These are phyloP conservation scores for Sander vitreus DNA, from an alignment of 2,113 vertebrate species.

Conservation along the genomic window DNA sequence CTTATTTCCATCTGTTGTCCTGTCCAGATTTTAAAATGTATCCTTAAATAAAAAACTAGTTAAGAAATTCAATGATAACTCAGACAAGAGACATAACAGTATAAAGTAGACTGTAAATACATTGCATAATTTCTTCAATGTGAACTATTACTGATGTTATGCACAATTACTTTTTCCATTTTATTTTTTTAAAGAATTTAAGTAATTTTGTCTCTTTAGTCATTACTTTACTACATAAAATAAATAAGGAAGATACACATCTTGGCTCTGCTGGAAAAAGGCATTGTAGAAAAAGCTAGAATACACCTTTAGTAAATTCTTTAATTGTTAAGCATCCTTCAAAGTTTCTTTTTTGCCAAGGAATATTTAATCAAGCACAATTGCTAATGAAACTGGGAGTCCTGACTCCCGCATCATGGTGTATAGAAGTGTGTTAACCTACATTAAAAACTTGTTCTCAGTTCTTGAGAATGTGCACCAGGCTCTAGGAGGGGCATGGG, in stretches of 20 bases:
- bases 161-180: not conserved
- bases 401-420: not conserved
- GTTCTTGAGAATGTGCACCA: conserved; percentile 81
- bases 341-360: not conserved
- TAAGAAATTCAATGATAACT: not conserved
- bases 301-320: not conserved
- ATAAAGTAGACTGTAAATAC: not conserved
- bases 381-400: conserved; percentile 13
- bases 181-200: not conserved
- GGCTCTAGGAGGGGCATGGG: conserved; percentile 83
- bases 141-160: not conserved
- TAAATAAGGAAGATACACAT: not conserved
- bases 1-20: not conserved
- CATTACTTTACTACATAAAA: not conserved
- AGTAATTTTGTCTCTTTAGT: not conserved
- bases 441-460: conserved; percentile 77
- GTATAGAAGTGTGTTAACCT: conserved; percentile 37
- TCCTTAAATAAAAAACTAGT: not conserved
- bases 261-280: not conserved
- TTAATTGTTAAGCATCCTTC: not conserved
- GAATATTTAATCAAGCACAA: not conserved
- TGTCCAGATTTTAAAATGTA: not conserved
- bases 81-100: not conserved
- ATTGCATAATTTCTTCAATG: not conserved
- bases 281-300: not conserved